Evolutionary conservation across 2,888 invertebrate genomes (phyloP), one percentile per base, ranked within the genome.

Genomic region (Timema podura): DNA sequence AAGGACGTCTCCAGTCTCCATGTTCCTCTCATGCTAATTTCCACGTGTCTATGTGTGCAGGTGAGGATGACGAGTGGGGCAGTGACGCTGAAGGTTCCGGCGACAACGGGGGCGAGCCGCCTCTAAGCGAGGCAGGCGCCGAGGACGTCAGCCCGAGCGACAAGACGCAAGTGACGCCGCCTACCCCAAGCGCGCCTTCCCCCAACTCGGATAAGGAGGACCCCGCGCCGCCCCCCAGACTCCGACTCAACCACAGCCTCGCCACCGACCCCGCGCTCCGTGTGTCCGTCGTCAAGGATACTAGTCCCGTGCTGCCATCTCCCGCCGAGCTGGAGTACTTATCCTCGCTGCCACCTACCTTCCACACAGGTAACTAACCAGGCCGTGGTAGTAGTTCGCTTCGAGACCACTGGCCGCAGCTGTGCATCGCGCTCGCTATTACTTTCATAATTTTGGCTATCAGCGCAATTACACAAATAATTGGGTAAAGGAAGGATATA

Each of bases 221-320:
- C 48, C n/a, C 65, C 9, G 13, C 68, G 54, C 64, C 71, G 30
- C 67, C 74, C 48, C 92, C 92, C 75, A 87, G 90, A 77, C 83
- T 93, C 77, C 87, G 93, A 75, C 85, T 93, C 75, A 93, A 92
- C 82, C 83, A 91, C 72, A 88, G 88, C 79, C 86, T 93, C 75
- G 92, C 92, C 68, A 92, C 92, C 54, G 93, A 93, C 82, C 93
- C 93, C 5, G 93, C 93, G 11, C 83, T 91, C 44, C 88, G 89
- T 64, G 67, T 59, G 49, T 30, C 65, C 13, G 74, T 88, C 90
- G 48, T 87, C 49, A 13, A 64, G 57, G 13, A 61, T 48, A 13
- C 65, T 5, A n/a, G 46, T 45, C 68, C 64, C n/a, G 13, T 44
- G 5, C 66, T 44, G 10, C 61, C 49, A 5, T 49, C 72, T 6